phyloP scores from a whole-genome alignment of 2,113 vertebrate genomes.

The Piprites chloris region DNA sequence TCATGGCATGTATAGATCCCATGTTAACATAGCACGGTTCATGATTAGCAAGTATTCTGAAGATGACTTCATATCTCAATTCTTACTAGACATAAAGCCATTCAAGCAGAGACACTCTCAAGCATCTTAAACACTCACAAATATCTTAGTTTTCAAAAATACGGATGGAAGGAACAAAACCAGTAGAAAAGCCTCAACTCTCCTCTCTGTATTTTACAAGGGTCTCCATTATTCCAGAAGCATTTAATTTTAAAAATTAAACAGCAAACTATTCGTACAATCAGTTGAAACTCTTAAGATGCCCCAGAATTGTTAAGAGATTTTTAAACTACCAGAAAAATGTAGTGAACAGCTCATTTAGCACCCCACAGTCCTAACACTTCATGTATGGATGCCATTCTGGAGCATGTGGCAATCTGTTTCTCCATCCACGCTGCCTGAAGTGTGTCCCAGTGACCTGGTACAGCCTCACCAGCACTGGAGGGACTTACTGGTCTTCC shows the following conservation, averaged over 20 bases:
- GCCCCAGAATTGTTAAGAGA: background rate
- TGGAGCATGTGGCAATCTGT: background rate
- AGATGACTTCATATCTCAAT: background rate
- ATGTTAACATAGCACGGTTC: background rate
- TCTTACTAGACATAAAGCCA: background rate
- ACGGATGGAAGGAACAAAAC: background rate
- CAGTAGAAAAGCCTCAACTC: background rate
- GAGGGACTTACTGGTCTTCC: background rate
- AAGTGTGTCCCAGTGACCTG: background rate
- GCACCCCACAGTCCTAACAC: background rate
- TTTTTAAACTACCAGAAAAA: background rate
- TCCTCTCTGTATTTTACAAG: background rate
- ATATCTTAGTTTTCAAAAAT: background rate
- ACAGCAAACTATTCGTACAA: background rate
- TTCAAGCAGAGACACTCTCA: background rate
- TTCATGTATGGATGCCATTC: rapidly evolving
- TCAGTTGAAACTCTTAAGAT: background rate
- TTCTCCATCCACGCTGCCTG: background rate
- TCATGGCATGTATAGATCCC: background rate
- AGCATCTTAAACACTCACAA: background rate
- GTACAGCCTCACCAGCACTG: background rate
- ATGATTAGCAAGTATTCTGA: background rate
- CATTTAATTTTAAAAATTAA: background rate
- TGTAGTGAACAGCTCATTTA: background rate
- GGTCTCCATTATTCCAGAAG: background rate